Conservation (phyloP, 2,113 vertebrate genomes). For the Glaucomys volans region DNA sequence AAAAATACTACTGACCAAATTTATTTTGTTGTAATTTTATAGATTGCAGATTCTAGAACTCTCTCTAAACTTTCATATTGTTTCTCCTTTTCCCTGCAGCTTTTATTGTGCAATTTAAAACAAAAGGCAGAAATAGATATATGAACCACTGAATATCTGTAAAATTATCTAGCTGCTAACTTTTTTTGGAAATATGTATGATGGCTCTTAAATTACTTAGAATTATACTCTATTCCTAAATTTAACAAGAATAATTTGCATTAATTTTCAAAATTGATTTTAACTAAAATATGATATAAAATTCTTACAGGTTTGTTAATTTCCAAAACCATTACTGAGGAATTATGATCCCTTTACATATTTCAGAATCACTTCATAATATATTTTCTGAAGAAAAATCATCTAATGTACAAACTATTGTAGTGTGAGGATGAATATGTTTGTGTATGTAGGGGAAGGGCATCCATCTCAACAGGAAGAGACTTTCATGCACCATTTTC, state of each 20-base stretch:
- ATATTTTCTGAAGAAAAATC: constrained; percentile 36
- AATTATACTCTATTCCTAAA: constrained; percentile 5
- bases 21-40: not conserved
- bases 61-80: constrained; percentile 23
- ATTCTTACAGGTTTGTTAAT: constrained; percentile 29
- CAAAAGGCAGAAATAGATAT: not conserved
- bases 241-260: constrained; percentile 42
- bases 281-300: constrained; percentile 38
- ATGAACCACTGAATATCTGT: not conserved
- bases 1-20: not conserved
- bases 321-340: not conserved
- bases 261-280: constrained; percentile 43
- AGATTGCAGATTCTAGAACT: not conserved
- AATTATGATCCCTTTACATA: not conserved
- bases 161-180: constrained; percentile 1
- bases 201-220: constrained; percentile 36
- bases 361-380: not conserved
- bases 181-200: not conserved
- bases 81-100: not conserved
- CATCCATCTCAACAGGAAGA: not conserved
- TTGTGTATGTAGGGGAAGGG: not conserved
- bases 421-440: not conserved
- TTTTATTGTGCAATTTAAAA: not conserved
- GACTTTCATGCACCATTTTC: not conserved
- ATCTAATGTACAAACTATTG: not conserved